Evolutionary conservation across 2,113 vertebrate species (phyloP), one percentile per base, ranked within the genome.

Genomic region (Lepisosteus oculatus): DNA sequence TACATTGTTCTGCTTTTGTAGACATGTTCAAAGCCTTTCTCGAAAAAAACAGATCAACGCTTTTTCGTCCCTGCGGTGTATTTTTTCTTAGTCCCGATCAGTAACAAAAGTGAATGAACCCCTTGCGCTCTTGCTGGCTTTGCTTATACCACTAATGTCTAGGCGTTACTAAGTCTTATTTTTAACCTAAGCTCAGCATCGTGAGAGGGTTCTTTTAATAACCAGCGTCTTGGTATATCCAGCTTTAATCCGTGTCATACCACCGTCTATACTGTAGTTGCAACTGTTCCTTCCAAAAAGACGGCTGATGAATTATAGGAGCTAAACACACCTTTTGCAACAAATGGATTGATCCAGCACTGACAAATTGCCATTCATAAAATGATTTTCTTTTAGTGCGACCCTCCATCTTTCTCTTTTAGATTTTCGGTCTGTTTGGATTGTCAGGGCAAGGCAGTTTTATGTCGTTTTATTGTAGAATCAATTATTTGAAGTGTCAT

Each of bases 1-100:
- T 90, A 97, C 96, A 98, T 86, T 98, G 96, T 85, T 98, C 96
- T 84, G 96, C 96, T 89, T 97, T 98, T 82, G 96, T 98, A 86
- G 96, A 98, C 96, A 98, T 97, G 87, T 79, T 85, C 85, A 70
- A 77, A 80, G 80, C 76, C 81, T 78, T 85, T 85, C 75, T 55
- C 69, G 73, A 79, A 78, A 83, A 81, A 12, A 68, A 69, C 12
- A 61, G 85, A 78, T 64, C 84, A 80, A 74, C 84, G 79, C 85
- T 66, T 55, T 72, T 61, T 73, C 78, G 84, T 80, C 77, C 80
- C 81, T 81, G 84, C 84, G 80, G 72, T 84, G 82, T 83, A 73
- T 86, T 84, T 85, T 84, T 76, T 74, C 81, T 74, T 85, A 78
- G 85, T 87, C 74, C 80, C 84, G 85, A 80, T 59, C n/a, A 59